These are phyloP conservation scores for Cliona cf. orientalis DNA, from an alignment of 37 sponge, comb jelly and placozoan genomes.

Conservation along the genomic window DNA sequence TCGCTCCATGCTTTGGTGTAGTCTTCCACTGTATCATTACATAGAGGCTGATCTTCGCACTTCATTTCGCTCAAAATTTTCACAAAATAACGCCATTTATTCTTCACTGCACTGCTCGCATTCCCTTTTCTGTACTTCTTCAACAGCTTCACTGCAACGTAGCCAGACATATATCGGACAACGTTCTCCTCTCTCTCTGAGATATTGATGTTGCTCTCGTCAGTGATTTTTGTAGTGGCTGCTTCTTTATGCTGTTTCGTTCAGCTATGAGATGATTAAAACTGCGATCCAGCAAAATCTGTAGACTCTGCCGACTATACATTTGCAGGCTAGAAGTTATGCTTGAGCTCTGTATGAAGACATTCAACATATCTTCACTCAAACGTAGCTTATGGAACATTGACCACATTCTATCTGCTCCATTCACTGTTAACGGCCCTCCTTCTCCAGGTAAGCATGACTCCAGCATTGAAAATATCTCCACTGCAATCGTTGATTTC, in stretches of 20 bases:
- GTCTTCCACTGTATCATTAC: neutral
- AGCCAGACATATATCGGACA: slow-evolving; percentile 20
- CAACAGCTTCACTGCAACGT: slow-evolving; percentile 4
- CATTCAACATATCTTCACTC: neutral
- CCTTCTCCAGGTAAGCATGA: slow-evolving; percentile 15
- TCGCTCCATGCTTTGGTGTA: slow-evolving; percentile 12
- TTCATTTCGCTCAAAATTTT: slow-evolving; percentile 1
- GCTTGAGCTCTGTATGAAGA: neutral
- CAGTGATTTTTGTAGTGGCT: neutral
- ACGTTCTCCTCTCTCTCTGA: neutral
- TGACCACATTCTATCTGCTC: slow-evolving; percentile 1
- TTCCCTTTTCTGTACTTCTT: slow-evolving; percentile 3
- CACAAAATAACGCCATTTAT: neutral
- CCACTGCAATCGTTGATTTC: too few species aligned
- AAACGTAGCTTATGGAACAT: slow-evolving; percentile 7
- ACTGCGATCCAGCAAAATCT: neutral
- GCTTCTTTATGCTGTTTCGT: neutral
- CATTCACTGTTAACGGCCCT: neutral
- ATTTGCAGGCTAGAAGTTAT: neutral
- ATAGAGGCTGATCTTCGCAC: neutral
- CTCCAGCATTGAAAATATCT: neutral
- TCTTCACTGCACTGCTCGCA: neutral
- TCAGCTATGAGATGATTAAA: neutral
- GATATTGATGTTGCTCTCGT: neutral
- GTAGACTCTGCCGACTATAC: neutral